A percentile compares a stretch with the other conserved stretches of the same genome.
Evolutionary conservation across 2,888 invertebrate species (phyloP).

Genomic region (Xestoiulus laeticollis): DNA sequence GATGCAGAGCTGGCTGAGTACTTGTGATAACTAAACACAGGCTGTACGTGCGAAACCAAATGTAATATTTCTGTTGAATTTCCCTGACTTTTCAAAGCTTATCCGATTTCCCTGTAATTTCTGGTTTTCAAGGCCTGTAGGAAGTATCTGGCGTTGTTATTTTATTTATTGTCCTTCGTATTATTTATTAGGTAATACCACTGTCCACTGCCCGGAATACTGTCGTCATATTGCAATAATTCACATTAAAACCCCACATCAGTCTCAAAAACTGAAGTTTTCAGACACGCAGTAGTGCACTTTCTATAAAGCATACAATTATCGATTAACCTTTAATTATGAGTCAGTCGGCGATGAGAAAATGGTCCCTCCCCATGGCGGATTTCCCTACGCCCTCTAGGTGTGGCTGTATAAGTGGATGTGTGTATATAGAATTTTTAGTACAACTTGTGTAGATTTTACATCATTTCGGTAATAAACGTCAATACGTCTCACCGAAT

Average conservation of each 20-base stretch:
- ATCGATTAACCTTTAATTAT: background rate
- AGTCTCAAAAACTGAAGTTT: background rate
- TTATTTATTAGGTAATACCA: too few species aligned
- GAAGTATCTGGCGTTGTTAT: too few species aligned
- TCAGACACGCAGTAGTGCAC: background rate
- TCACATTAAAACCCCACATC: background rate
- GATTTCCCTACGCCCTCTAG: background rate
- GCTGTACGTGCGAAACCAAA: too few species aligned
- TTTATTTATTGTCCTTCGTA: too few species aligned
- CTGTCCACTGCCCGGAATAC: background rate
- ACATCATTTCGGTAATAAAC: background rate
- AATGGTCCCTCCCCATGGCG: slow-evolving; percentile 30
- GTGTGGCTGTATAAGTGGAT: background rate
- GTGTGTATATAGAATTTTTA: background rate
- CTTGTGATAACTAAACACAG: too few species aligned
- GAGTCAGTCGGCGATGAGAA: background rate
- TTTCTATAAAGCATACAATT: slow-evolving; percentile 4
- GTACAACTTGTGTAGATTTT: background rate
- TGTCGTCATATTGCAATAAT: background rate
- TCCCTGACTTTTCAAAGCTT: background rate
- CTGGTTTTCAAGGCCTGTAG: background rate
- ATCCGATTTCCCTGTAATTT: too few species aligned
- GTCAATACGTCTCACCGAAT: background rate
- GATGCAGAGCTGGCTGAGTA: too few species aligned
- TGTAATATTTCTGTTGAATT: background rate